These are phyloP conservation scores for Pseudomyrmex gracilis DNA, from an alignment of 1,140 invertebrate genomes.

Conservation along the genomic window DNA sequence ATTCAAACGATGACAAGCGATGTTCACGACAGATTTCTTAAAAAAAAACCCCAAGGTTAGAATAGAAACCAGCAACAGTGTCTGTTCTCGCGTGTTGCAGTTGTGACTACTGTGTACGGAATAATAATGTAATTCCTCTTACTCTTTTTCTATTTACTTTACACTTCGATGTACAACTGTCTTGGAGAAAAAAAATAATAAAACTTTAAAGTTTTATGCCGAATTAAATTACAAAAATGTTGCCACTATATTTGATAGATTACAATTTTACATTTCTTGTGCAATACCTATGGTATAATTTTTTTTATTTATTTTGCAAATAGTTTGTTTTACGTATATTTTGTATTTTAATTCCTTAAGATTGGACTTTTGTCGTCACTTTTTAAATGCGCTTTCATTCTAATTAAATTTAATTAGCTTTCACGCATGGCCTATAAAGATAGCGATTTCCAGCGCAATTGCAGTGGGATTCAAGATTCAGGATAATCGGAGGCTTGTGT, in stretches of 20 bases:
- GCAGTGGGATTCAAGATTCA: conserved; percentile 44
- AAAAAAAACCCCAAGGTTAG: conserved; percentile 42
- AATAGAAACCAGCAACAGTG: conserved; percentile 52
- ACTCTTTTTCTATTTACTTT: conserved; percentile 4
- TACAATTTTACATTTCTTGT: no score
- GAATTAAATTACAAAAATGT: neutral
- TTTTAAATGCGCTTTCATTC: conserved; percentile 39
- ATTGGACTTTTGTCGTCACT: neutral
- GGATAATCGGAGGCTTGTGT: conserved; percentile 65
- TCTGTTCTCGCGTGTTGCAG: conserved; percentile 37
- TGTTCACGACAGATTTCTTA: conserved; percentile 57
- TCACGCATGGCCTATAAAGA: conserved; percentile 33
- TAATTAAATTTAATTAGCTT: conserved; percentile 59
- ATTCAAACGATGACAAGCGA: conserved; percentile 29
- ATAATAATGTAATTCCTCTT: conserved; percentile 63
- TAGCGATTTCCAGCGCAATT: conserved; percentile 33
- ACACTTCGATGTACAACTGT: neutral
- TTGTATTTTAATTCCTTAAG: neutral
- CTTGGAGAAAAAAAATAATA: neutral
- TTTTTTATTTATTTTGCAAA: neutral
- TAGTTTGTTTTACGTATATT: neutral
- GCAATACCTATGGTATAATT: neutral
- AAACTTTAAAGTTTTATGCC: neutral
- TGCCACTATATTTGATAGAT: neutral
- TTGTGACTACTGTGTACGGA: conserved; percentile 44